Percentiles rank a stretch among this genome's conserved stretches.
phyloP scores from a whole-genome alignment of 2,888 invertebrate genomes.

The Reticulitermes lucifugus region DNA sequence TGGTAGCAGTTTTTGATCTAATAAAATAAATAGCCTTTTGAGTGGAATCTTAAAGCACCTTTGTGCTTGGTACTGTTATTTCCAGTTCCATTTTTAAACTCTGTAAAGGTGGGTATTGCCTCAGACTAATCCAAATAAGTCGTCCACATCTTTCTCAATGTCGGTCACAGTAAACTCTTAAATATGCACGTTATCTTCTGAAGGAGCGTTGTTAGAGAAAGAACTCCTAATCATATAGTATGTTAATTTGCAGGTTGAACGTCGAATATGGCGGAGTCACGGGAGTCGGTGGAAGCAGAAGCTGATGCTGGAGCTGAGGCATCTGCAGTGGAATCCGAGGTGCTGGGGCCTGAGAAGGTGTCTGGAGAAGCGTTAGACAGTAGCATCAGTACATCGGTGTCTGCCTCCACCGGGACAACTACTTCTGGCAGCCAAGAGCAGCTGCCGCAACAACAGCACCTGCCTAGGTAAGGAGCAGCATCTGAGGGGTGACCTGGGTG shows the following conservation, averaged over 20 bases:
- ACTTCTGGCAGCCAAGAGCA: background rate
- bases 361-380: constrained; percentile 7
- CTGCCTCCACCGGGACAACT: background rate
- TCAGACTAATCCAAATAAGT: too few relatives aligned
- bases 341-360: background rate
- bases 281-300: constrained; percentile 31
- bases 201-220: too few relatives aligned
- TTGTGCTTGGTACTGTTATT: too few relatives aligned
- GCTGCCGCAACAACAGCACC: background rate
- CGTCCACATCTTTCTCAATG: too few relatives aligned
- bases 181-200: too few relatives aligned
- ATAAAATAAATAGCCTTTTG: too few relatives aligned
- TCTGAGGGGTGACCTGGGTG: too few relatives aligned
- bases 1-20: too few relatives aligned
- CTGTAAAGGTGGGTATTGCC: too few relatives aligned
- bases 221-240: background rate
- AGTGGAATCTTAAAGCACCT: too few relatives aligned
- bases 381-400: background rate
- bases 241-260: constrained; percentile 10
- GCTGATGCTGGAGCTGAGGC: constrained; percentile 20
- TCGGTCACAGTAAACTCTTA: too few relatives aligned
- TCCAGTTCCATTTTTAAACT: too few relatives aligned
- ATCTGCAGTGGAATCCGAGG: constrained; percentile 13
- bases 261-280: constrained; percentile 32
- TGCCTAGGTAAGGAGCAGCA: constrained; percentile 10